Evolutionary conservation across 2,888 invertebrate species (phyloP).

Genomic region (Onchidella celtica): DNA sequence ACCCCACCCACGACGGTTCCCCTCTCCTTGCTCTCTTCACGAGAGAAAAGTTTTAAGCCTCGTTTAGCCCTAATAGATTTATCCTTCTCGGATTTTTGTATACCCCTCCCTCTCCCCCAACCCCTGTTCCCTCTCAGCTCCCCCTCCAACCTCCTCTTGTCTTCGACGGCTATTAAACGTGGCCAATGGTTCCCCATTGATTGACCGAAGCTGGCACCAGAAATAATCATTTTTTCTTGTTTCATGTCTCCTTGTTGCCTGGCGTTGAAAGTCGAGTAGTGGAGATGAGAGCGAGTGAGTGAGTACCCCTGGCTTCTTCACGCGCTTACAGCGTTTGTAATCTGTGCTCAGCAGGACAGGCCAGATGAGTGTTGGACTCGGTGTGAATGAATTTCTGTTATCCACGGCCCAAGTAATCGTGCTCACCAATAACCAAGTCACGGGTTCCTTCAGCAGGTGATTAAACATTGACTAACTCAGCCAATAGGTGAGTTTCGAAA

Average conservation of each 20-base stretch:
- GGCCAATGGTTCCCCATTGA: conserved; percentile 33
- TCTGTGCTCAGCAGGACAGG: conserved; percentile 7
- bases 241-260: not conserved
- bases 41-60: conserved; percentile 12
- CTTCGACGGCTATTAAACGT: conserved; percentile 31
- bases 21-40: not conserved
- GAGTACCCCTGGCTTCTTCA: not conserved
- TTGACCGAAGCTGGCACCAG: conserved; percentile 28
- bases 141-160: conserved; percentile 6
- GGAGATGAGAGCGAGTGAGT: conserved; percentile 9
- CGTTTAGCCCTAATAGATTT: conserved; percentile 36
- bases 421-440: too few relatives aligned
- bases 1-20: not conserved
- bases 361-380: not conserved
- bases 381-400: conserved; percentile 25
- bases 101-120: conserved; percentile 9
- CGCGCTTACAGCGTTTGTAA: not conserved
- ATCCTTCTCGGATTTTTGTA: not conserved
- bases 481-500: not conserved
- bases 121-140: too few relatives aligned
- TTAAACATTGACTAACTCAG: conserved; percentile 4
- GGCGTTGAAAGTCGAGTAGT: not conserved
- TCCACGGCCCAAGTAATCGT: too few relatives aligned
- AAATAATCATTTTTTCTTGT: conserved; percentile 14
- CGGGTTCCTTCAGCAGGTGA: not conserved